phyloP scores from a whole-genome alignment of 2,888 invertebrate genomes.

The Incurvaria masculella region DNA sequence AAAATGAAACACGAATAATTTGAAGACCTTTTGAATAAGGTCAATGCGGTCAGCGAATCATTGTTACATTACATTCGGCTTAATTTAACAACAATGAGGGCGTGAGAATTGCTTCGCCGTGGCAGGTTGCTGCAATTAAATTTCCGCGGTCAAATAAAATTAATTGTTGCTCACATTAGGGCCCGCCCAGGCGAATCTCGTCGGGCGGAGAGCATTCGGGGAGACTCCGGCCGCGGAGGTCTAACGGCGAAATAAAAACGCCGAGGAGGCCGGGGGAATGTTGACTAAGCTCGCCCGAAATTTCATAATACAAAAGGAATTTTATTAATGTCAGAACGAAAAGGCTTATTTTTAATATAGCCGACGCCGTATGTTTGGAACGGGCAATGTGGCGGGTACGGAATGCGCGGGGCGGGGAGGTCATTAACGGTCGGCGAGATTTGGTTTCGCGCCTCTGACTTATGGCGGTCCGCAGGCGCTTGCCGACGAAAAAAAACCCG shows the following conservation, averaged over 20 bases:
- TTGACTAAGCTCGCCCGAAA: background rate
- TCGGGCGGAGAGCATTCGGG: background rate
- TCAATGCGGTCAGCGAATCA: too few relatives aligned
- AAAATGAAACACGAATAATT: too few relatives aligned
- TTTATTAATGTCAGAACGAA: background rate
- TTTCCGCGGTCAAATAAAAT: background rate
- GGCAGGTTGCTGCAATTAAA: too few relatives aligned
- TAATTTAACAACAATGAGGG: too few relatives aligned
- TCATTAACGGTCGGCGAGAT: background rate
- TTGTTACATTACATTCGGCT: too few relatives aligned
- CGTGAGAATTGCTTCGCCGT: too few relatives aligned
- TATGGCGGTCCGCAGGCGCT: too few relatives aligned
- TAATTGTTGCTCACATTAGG: background rate
- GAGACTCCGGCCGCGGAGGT: background rate
- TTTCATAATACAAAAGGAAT: background rate
- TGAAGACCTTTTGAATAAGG: too few relatives aligned
- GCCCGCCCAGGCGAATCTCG: background rate
- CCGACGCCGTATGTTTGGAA: background rate
- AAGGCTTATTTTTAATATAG: background rate
- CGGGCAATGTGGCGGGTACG: background rate
- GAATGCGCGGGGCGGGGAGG: background rate
- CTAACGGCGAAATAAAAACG: background rate
- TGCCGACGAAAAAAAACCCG: too few relatives aligned
- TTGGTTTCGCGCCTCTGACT: background rate
- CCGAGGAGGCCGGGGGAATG: background rate